phyloP scores from a whole-genome alignment of 2,888 invertebrate genomes.

The Gonocerus acuteangulatus region DNA sequence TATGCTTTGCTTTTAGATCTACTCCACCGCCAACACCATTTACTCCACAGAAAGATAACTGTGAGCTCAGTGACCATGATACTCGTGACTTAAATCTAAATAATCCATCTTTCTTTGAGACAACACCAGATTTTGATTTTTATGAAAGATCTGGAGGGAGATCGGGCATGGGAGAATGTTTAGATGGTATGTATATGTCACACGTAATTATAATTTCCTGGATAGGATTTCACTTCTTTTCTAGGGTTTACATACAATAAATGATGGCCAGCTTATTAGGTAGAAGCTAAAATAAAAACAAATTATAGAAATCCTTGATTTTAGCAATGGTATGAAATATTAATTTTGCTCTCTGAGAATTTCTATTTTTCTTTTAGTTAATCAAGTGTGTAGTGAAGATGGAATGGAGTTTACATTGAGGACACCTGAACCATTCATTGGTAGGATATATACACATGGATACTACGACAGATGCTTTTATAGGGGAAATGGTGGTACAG shows the following conservation, averaged over 20 bases:
- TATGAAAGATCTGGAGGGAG: conserved; percentile 71
- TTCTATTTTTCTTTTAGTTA: conserved; percentile 65
- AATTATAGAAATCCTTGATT: neutral
- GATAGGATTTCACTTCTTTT: too few relatives aligned
- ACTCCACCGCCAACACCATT: conserved; percentile 50
- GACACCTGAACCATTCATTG: conserved; percentile 81
- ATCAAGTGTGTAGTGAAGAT: conserved; percentile 85
- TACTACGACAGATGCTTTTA: conserved; percentile 87
- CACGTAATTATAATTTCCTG: too few relatives aligned
- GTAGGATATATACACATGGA: conserved; percentile 84
- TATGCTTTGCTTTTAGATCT: conserved; percentile 49
- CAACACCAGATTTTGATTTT: conserved; percentile 73
- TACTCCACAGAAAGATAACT: conserved; percentile 65
- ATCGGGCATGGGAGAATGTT: conserved; percentile 67
- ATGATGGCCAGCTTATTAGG: too few relatives aligned
- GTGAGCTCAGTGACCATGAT: conserved; percentile 81
- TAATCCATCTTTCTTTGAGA: conserved; percentile 78
- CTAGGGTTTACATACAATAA: too few relatives aligned
- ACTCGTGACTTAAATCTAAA: conserved; percentile 74
- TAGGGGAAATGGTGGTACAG: conserved; percentile 79
- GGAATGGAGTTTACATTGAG: conserved; percentile 88
- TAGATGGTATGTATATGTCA: conserved; percentile 60
- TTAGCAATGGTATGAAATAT: too few relatives aligned
- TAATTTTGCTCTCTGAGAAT: too few relatives aligned
- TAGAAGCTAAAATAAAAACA: neutral